Conservation (phyloP, 2,888 invertebrate genomes). For the Dinocampus coccinellae region DNA sequence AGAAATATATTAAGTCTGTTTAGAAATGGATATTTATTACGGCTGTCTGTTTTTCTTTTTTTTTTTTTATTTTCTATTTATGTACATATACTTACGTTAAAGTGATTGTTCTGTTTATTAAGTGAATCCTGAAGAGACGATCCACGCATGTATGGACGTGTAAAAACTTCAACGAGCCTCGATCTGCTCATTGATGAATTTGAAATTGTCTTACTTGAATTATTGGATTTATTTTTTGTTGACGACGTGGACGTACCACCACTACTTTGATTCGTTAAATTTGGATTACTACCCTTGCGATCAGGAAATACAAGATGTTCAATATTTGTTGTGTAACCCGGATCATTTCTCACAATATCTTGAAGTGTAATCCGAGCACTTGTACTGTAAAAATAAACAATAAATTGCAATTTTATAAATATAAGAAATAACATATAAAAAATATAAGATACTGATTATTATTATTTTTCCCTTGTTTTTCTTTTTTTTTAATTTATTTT, state of each 20-base stretch:
- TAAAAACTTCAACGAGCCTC: conserved; percentile 72
- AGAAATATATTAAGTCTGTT: too few relatives aligned
- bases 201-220: conserved; percentile 48
- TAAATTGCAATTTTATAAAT: too few relatives aligned
- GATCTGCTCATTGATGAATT: conserved; percentile 62
- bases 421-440: too few relatives aligned
- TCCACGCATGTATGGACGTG: conserved; percentile 63
- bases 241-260: conserved; percentile 38
- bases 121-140: conserved; percentile 59
- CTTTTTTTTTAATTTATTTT: too few relatives aligned
- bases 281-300: conserved; percentile 70
- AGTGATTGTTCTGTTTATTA: conserved; percentile 57
- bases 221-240: conserved; percentile 25
- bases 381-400: conserved; percentile 51
- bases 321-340: conserved; percentile 73
- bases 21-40: too few relatives aligned
- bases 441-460: too few relatives aligned
- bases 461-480: too few relatives aligned
- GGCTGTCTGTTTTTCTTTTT: too few relatives aligned
- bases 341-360: conserved; percentile 68
- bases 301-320: conserved; percentile 74
- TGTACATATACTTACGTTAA: conserved; percentile 52
- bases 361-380: conserved; percentile 62
- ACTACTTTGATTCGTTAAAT: conserved; percentile 55
- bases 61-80: not conserved